Base-by-base conservation (phyloP, 2,797 vertebrate genomes). In the Oryzias dopingdopingensis region DNA sequence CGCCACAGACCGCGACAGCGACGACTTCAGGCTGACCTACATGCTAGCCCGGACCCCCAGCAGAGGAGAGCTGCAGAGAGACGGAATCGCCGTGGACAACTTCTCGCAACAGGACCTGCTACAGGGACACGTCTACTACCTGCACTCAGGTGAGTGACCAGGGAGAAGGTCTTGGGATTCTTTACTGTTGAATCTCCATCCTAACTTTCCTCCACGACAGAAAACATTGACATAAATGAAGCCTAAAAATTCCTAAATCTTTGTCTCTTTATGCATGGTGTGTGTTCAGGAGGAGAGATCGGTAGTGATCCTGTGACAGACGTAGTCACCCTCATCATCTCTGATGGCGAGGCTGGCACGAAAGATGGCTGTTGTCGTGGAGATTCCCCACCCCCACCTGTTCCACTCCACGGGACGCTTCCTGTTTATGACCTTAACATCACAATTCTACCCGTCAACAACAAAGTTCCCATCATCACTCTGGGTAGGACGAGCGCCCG, bases 81-180 rank as follows among this genome's bases (percentile, higher is more conserved):
- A 66, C 0, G 78, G 87, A 1, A 14, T 86, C 17, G 47, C 20
- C 0, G 86, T 91, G 59, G 90, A 90, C 77, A 90, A 67, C 0
- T 92, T 94, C 86, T 91, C 88, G 54, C 90, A 91, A 65, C 57
- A 87, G 60, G 91, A 92, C 65, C 73, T 91, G 59, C 71, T 86
- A 32, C 91, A 90, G 68, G 91, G 87, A 29, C 81, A 79, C 22
- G 62, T 93, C 53, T 90, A 82, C 82, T 92, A 85, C 41, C 32
- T 82, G 48, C 89, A 89, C 70, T 90, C 89, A 47, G 86, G 89
- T 92, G 46, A 45, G 40, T 18, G 20, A 22, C 20, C 20, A 22
- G 20, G 20, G 2, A 22, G 20, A 3, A 22, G 20, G 20, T 22
- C 2, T 22, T 22, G 20, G 20, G 20, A 22, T 22, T 37, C 32